A percentile compares a stretch with the other conserved stretches of the same genome.
Conservation (phyloP, 2,113 vertebrate species). For the Stigmatopora nigra region DNA sequence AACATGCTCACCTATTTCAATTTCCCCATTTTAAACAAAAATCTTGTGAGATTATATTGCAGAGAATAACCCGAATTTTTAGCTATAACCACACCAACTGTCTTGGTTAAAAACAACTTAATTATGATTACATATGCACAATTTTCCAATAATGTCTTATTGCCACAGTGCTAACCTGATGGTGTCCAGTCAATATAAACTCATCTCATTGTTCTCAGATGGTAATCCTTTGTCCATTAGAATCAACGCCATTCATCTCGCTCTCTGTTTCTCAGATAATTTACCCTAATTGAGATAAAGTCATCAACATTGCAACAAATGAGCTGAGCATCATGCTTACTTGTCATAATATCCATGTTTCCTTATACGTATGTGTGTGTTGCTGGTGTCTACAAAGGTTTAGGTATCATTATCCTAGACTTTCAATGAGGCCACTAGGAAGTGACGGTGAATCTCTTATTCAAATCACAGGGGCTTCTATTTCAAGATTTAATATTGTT, state of each 20-base stretch:
- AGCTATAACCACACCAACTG: background rate
- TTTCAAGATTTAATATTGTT: conserved; percentile 23
- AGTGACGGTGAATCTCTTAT: conserved; percentile 28
- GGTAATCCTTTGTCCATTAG: background rate
- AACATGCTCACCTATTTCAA: too few relatives aligned
- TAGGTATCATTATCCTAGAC: conserved; percentile 35
- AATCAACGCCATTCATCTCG: background rate
- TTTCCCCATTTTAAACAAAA: background rate
- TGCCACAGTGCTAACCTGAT: background rate
- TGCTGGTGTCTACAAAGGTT: conserved; percentile 22
- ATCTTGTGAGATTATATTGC: background rate
- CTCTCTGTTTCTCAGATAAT: background rate
- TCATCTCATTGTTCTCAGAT: background rate
- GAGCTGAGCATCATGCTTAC: conserved; percentile 38
- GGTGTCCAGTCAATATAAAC: background rate
- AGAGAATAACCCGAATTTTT: background rate
- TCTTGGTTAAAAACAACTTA: background rate
- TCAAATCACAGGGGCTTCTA: conserved; percentile 26
- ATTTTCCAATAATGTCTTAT: background rate
- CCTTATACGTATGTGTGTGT: conserved; percentile 12
- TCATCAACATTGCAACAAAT: conserved; percentile 25
- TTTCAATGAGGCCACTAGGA: conserved; percentile 20
- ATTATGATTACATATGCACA: background rate
- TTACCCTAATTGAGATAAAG: background rate
- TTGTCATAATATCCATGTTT: conserved; percentile 38